Conservation (phyloP, 2,113 vertebrate genomes). For the Alces alces region DNA sequence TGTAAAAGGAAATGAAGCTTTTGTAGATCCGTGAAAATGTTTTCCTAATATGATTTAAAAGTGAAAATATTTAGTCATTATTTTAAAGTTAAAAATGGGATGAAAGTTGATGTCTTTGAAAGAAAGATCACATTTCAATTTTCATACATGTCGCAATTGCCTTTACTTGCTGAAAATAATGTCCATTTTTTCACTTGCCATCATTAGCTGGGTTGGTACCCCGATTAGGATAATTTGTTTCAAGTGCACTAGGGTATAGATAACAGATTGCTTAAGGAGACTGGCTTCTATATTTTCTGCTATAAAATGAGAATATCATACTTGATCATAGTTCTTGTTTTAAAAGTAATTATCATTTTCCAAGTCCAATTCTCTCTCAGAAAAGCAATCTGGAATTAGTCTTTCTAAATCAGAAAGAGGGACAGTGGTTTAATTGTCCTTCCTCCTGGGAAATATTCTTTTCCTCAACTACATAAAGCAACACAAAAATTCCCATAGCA, state of each 20-base stretch:
- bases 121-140: conserved; percentile 33
- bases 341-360: conserved; percentile 67
- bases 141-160: conserved; percentile 40
- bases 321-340: conserved; percentile 71
- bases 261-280: conserved; percentile 42
- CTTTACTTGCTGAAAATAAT: conserved; percentile 43
- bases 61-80: neutral
- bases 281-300: neutral
- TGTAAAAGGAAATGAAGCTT: neutral
- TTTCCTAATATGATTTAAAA: conserved; percentile 16
- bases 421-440: conserved; percentile 53
- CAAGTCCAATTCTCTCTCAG: conserved; percentile 59
- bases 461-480: conserved; percentile 45
- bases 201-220: conserved; percentile 28
- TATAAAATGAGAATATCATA: conserved; percentile 36
- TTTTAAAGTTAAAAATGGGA: conserved; percentile 26
- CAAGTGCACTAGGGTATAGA: neutral
- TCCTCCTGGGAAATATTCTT: conserved; percentile 55
- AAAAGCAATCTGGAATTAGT: conserved; percentile 55
- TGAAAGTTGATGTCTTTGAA: neutral
- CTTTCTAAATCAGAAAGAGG: conserved; percentile 62
- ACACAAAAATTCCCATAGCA: conserved; percentile 52
- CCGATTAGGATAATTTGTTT: conserved; percentile 56
- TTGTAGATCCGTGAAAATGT: neutral
- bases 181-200: conserved; percentile 42